A percentile compares a stretch with the other conserved stretches of the same genome.
Conservation (phyloP, 2,113 vertebrate genomes). For the Rhombomys opimus region DNA sequence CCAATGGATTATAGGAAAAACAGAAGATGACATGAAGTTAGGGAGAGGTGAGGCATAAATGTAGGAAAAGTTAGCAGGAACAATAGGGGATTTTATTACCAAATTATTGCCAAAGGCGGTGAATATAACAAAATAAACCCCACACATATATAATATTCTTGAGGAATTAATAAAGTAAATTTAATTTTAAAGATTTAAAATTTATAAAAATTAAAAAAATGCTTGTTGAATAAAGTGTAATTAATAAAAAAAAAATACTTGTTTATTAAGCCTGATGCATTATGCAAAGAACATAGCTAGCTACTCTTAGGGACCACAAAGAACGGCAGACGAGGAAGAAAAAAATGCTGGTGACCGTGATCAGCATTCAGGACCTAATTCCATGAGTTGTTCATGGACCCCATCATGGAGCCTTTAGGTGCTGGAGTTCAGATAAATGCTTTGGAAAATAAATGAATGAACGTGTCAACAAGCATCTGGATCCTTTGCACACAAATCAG, state of each 20-base stretch:
- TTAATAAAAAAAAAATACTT: neutral
- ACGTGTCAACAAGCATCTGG: neutral
- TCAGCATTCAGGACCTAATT: neutral
- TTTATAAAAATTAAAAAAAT: no score
- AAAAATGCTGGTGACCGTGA: neutral
- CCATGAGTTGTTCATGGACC: rapidly evolving
- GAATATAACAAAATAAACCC: no score
- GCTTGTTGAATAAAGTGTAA: no score
- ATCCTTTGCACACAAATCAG: neutral
- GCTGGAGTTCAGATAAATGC: neutral
- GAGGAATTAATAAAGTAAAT: neutral
- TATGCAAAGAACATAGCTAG: rapidly evolving
- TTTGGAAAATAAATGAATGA: neutral
- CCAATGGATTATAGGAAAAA: no score
- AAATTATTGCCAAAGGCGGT: no score
- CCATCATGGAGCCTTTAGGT: neutral
- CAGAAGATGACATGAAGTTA: no score
- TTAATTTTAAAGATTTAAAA: neutral
- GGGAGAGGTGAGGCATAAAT: no score
- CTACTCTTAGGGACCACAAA: neutral
- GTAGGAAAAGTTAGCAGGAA: neutral
- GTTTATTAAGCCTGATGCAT: neutral
- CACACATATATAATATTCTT: neutral
- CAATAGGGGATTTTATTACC: neutral
- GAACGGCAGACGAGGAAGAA: neutral